Percentiles rank a stretch among this genome's conserved stretches.
These are phyloP conservation scores for Cynopterus sphinx DNA, from an alignment of 2,797 vertebrate species.

Conservation along the genomic window DNA sequence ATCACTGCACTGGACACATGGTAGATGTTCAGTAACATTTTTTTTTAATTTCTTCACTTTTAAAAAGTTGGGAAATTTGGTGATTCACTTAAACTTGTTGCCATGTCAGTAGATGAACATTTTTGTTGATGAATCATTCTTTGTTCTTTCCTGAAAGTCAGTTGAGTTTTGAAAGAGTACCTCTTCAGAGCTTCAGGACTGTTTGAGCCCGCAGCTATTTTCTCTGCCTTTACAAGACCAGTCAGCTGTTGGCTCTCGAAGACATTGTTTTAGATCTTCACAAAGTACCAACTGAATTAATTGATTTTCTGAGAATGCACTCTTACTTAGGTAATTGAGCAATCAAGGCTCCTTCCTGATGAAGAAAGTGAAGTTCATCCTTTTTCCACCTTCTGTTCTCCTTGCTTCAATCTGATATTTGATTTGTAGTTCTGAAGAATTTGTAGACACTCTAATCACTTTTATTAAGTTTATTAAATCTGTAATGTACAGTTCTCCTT, in stretches of 20 bases:
- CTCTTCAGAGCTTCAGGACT: background rate
- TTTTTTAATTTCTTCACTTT: background rate
- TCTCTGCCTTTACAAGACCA: background rate
- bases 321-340: background rate
- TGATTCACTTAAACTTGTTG: background rate
- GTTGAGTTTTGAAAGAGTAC: background rate
- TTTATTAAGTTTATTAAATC: background rate
- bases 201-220: background rate
- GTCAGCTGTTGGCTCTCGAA: background rate
- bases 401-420: conserved; percentile 3
- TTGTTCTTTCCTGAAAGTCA: background rate
- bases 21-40: background rate
- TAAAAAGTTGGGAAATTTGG: conserved; percentile 11
- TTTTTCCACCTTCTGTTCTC: background rate
- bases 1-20: background rate
- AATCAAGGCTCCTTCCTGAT: background rate
- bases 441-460: background rate
- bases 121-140: background rate
- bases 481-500: background rate
- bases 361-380: background rate
- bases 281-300: background rate
- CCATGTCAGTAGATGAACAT: background rate
- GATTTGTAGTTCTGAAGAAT: conserved; percentile 19
- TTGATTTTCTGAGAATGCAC: background rate
- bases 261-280: background rate